Conservation (phyloP, 2,797 vertebrate species). For the Botia almorhae region DNA sequence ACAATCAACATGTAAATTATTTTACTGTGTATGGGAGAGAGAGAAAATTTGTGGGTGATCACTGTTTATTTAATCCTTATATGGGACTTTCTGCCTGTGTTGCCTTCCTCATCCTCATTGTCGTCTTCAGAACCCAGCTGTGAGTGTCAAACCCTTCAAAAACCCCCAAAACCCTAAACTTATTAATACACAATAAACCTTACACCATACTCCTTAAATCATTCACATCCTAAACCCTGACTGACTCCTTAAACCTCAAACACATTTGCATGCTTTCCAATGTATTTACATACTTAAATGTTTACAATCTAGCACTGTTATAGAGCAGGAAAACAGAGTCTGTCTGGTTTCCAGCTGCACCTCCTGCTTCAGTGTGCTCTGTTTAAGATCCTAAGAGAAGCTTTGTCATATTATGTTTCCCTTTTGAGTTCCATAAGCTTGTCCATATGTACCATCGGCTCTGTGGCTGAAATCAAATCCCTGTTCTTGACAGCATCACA, state of each 20-base stretch:
- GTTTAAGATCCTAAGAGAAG: not conserved
- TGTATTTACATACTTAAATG: not conserved
- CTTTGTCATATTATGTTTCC: constrained; percentile 1
- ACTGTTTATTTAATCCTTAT: constrained; percentile 92
- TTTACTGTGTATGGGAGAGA: not conserved
- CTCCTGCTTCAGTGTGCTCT: no score
- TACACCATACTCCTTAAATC: not conserved
- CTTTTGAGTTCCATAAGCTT: not conserved
- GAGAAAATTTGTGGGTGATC: constrained; percentile 79
- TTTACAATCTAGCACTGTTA: not conserved
- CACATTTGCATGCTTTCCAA: not conserved
- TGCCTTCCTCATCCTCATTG: constrained; percentile 88
- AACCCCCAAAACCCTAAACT: not conserved
- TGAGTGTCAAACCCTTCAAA: constrained; percentile 68
- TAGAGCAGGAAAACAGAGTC: no score
- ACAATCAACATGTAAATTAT: not conserved
- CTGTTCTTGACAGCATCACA: not conserved
- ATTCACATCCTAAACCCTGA: not conserved
- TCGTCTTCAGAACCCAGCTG: constrained; percentile 94
- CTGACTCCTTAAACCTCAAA: not conserved
- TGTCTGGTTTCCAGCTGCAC: no score
- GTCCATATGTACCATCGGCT: constrained; percentile 1
- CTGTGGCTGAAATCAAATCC: not conserved
- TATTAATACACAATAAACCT: not conserved
- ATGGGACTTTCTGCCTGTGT: constrained; percentile 87